Percentiles rank a stretch among this genome's conserved stretches.
phyloP scores from a whole-genome alignment of 2,797 vertebrate species.

The Myotis daubentonii region DNA sequence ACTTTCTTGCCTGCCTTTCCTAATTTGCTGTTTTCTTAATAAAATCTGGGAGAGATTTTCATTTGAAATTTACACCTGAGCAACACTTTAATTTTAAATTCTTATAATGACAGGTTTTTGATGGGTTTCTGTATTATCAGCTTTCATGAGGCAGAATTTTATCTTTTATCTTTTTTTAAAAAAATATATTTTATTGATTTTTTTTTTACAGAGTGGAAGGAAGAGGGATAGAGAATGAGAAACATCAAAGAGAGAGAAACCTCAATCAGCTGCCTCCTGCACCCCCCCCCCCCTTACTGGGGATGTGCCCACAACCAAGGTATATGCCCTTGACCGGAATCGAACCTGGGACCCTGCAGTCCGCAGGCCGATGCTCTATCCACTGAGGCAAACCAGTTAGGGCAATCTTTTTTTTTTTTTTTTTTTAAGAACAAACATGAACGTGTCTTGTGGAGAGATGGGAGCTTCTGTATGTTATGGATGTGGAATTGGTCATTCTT shows the following conservation, averaged over 20 bases:
- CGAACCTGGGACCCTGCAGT: too few relatives aligned
- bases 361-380: too few relatives aligned
- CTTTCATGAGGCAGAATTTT: slow-evolving; percentile 3
- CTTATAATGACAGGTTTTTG: background rate
- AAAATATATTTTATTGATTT: too few relatives aligned
- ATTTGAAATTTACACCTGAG: slow-evolving; percentile 1
- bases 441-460: background rate
- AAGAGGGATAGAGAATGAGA: too few relatives aligned
- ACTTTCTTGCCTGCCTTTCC: background rate
- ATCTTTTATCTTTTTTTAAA: background rate
- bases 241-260: too few relatives aligned
- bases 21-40: slow-evolving; percentile 32
- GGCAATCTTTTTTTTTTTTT: background rate
- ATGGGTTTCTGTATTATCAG: background rate
- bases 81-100: slow-evolving; percentile 34
- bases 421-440: background rate
- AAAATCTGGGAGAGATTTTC: slow-evolving; percentile 28
- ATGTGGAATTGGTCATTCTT: background rate
- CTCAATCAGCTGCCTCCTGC: too few relatives aligned
- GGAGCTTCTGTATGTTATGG: background rate
- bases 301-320: too few relatives aligned
- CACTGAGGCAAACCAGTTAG: too few relatives aligned
- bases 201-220: too few relatives aligned
- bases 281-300: too few relatives aligned
- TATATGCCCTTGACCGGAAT: too few relatives aligned